Conservation (phyloP, 2,797 vertebrate species). For the Mus minutoides region DNA sequence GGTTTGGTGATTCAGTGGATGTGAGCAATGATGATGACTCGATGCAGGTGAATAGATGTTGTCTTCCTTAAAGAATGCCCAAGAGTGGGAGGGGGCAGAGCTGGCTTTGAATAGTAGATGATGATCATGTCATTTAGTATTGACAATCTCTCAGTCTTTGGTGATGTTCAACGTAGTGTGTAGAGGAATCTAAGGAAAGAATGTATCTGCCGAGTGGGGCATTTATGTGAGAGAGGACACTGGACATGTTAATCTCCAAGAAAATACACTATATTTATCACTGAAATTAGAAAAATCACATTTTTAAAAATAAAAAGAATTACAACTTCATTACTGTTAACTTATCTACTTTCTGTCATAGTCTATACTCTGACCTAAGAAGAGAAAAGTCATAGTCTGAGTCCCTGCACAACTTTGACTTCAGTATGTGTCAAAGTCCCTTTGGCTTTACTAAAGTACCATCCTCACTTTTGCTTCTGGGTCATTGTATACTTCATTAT, state of each 20-base stretch:
- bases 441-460: background rate
- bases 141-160: background rate
- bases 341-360: background rate
- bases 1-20: background rate
- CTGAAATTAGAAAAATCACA: background rate
- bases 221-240: background rate
- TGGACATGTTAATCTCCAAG: background rate
- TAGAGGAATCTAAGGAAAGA: background rate
- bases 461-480: background rate
- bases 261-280: background rate
- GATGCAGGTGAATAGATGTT: background rate
- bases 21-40: background rate
- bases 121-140: background rate
- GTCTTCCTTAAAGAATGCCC: background rate
- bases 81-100: fast-evolving
- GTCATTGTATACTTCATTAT: background rate
- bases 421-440: background rate
- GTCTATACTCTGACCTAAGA: background rate
- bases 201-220: background rate
- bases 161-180: background rate
- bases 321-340: background rate
- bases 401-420: background rate
- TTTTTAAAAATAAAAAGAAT: background rate
- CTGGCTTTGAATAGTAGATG: background rate
- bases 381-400: no score